Percentiles rank a stretch among this genome's conserved stretches.
phyloP scores from a whole-genome alignment of 2,888 invertebrate genomes.

The Plebejus argus region DNA sequence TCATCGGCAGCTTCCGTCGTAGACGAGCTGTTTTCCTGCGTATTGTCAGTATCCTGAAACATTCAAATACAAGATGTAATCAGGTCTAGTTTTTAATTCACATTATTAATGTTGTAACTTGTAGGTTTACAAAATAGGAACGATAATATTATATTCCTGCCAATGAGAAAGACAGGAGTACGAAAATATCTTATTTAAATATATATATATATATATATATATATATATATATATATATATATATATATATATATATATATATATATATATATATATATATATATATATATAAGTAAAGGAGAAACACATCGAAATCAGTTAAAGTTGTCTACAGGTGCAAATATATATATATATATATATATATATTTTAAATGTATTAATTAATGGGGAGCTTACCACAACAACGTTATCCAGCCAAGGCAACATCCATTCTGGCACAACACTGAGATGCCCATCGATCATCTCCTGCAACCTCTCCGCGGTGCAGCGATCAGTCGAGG shows the following conservation, averaged over 20 bases:
- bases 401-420: slow-evolving; percentile 47
- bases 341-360: too few species aligned
- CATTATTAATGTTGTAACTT: too few species aligned
- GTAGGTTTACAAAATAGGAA: too few species aligned
- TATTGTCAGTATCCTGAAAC: neutral
- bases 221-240: too few species aligned
- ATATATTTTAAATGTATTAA: neutral
- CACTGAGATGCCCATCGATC: slow-evolving; percentile 54
- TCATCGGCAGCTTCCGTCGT: neutral
- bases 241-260: too few species aligned
- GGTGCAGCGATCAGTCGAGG: slow-evolving; percentile 82
- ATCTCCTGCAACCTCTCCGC: slow-evolving; percentile 47
- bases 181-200: too few species aligned
- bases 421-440: slow-evolving; percentile 56
- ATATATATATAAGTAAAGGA: neutral
- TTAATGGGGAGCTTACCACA: slow-evolving; percentile 34
- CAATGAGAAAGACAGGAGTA: neutral
- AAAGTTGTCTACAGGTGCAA: neutral
- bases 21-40: neutral
- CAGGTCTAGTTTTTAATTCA: neutral
- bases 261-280: too few species aligned
- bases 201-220: too few species aligned
- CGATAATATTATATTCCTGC: too few species aligned
- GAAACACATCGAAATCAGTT: neutral
- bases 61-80: neutral